These are phyloP conservation scores for Gymnarchus niloticus DNA, from an alignment of 2,113 vertebrate genomes.

Conservation along the genomic window DNA sequence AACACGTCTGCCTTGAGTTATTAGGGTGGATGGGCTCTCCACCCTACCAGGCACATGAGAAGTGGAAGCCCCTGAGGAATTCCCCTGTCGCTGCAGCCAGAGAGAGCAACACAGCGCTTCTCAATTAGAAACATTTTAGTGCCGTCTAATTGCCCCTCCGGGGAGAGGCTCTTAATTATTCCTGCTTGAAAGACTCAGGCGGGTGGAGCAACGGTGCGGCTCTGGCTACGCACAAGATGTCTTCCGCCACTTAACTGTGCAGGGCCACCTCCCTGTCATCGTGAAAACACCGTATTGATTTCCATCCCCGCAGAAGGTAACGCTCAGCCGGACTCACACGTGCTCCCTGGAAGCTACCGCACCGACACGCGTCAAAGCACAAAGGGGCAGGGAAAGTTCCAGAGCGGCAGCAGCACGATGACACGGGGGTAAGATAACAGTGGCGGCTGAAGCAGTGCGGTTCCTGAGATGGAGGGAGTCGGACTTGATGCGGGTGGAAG, in stretches of 20 bases:
- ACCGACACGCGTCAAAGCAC: background rate
- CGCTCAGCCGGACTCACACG: slow-evolving; percentile 24
- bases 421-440: background rate
- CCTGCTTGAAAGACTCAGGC: slow-evolving; percentile 62
- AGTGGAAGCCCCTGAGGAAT: background rate
- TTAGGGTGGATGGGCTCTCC: background rate
- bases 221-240: slow-evolving; percentile 49
- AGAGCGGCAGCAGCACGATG: background rate
- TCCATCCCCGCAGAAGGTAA: slow-evolving; percentile 27
- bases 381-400: background rate
- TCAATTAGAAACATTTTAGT: slow-evolving; percentile 33
- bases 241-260: slow-evolving; percentile 58
- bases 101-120: slow-evolving; percentile 24
- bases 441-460: background rate
- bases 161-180: slow-evolving; percentile 71
- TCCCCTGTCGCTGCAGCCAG: slow-evolving; percentile 18
- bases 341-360: background rate
- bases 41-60: slow-evolving; percentile 6
- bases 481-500: too few relatives aligned
- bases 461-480: background rate
- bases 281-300: slow-evolving; percentile 27
- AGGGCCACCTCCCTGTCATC: slow-evolving; percentile 60
- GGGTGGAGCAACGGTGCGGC: slow-evolving; percentile 55
- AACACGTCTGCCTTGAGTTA: background rate
- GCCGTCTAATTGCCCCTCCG: slow-evolving; percentile 64